Conservation (phyloP, 2,888 invertebrate genomes). For the Drosophila neotestacea region DNA sequence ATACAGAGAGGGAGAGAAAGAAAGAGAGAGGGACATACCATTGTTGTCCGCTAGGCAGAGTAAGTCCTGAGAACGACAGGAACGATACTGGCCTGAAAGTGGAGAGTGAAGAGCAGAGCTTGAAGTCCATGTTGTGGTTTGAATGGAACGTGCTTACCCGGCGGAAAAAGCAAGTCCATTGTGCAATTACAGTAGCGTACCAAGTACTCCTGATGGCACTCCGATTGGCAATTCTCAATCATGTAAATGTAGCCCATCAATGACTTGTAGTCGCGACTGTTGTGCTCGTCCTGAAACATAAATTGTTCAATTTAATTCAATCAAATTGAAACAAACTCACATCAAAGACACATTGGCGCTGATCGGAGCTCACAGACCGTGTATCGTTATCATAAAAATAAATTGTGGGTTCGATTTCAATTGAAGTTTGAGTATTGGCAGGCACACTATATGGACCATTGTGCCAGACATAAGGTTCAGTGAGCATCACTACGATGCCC, state of each 20-base stretch:
- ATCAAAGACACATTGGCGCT: slow-evolving; percentile 79
- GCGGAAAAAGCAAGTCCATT: slow-evolving; percentile 84
- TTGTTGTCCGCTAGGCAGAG: slow-evolving; percentile 81
- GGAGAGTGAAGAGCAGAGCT: slow-evolving; percentile 21
- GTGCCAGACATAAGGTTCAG: slow-evolving; percentile 81
- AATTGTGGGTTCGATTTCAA: slow-evolving; percentile 81
- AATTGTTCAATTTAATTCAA: neutral
- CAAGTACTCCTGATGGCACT: slow-evolving; percentile 84
- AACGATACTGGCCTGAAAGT: slow-evolving; percentile 69
- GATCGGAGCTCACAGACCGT: slow-evolving; percentile 66
- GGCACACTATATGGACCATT: slow-evolving; percentile 70
- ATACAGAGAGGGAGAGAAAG: neutral
- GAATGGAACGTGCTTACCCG: slow-evolving; percentile 75
- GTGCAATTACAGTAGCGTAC: slow-evolving; percentile 84
- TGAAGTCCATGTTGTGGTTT: slow-evolving; percentile 35
- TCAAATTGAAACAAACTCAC: slow-evolving; percentile 48
- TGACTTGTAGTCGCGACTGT: slow-evolving; percentile 75
- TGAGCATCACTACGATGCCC: slow-evolving; percentile 78
- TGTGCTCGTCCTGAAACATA: slow-evolving; percentile 75
- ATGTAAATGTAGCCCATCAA: slow-evolving; percentile 82
- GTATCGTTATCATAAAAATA: slow-evolving; percentile 82
- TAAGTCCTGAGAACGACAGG: slow-evolving; percentile 78
- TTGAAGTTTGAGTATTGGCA: slow-evolving; percentile 73
- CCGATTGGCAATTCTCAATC: slow-evolving; percentile 83
- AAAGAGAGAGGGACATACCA: slow-evolving; percentile 62